These are phyloP conservation scores for Mormyrops boulengeri DNA, from an alignment of 2,797 vertebrate species.

Conservation along the genomic window DNA sequence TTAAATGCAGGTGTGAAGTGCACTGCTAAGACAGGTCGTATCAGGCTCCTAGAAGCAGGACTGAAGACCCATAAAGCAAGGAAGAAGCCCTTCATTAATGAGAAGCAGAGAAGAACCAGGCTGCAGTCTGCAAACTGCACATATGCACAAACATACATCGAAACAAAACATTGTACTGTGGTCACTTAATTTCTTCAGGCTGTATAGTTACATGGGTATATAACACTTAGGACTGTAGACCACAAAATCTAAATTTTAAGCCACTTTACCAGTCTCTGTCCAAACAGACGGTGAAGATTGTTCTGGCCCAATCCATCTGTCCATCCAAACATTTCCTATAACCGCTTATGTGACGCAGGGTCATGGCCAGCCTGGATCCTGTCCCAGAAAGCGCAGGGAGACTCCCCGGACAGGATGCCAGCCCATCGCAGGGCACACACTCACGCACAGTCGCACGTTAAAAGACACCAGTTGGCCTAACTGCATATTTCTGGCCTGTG, in stretches of 20 bases:
- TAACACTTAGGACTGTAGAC: neutral
- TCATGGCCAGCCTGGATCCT: neutral
- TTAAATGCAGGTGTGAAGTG: neutral
- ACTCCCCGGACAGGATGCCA: neutral
- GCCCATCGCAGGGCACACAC: neutral
- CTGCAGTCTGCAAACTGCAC: neutral
- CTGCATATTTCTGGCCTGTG: neutral
- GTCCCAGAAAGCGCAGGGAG: neutral
- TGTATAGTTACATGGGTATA: neutral
- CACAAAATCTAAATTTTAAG: neutral
- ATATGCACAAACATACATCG: neutral
- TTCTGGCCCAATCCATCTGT: neutral
- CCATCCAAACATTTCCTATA: neutral
- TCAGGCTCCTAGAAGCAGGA: neutral
- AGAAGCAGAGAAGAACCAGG: neutral
- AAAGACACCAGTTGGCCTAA: neutral
- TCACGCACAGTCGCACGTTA: neutral
- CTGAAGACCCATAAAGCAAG: neutral
- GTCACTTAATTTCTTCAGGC: neutral
- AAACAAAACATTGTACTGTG: neutral
- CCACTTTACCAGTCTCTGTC: neutral
- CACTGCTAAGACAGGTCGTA: neutral
- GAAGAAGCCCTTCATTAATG: neutral
- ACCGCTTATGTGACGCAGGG: neutral
- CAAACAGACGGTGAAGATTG: neutral